Conservation (phyloP, 2,113 vertebrate species). For the Pheucticus melanocephalus region DNA sequence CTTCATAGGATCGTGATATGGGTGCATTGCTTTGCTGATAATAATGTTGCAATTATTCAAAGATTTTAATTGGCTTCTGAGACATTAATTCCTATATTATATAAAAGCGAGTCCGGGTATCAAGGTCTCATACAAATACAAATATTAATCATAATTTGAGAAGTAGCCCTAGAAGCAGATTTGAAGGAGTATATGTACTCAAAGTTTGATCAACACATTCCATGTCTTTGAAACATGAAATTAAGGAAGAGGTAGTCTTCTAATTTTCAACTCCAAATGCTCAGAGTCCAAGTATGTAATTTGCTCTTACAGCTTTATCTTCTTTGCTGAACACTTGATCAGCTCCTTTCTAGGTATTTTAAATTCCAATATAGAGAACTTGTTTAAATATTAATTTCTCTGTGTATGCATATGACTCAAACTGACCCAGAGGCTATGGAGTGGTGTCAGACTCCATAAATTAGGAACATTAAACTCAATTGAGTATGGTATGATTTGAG, state of each 20-base stretch:
- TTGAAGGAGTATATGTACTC: neutral
- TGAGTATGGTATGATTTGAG: neutral
- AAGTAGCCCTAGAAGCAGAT: neutral
- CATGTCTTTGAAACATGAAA: neutral
- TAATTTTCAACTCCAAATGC: neutral
- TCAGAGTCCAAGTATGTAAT: neutral
- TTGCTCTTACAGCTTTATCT: neutral
- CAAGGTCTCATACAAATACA: neutral
- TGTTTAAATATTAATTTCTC: neutral
- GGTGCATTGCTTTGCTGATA: neutral
- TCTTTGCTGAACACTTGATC: neutral
- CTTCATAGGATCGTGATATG: neutral
- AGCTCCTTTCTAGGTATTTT: neutral
- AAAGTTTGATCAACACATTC: neutral
- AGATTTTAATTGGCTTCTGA: neutral
- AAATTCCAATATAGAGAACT: neutral
- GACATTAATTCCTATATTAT: neutral
- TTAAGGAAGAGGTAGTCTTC: neutral
- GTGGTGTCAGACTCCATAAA: neutral
- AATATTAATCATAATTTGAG: neutral
- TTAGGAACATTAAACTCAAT: neutral
- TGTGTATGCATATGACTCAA: neutral
- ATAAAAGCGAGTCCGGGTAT: fast-evolving
- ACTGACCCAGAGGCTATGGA: neutral
- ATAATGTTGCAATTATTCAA: neutral